These are phyloP conservation scores for Parazoanthus darwini DNA, from an alignment of 92 coral and sea anemone genomes.

Conservation along the genomic window DNA sequence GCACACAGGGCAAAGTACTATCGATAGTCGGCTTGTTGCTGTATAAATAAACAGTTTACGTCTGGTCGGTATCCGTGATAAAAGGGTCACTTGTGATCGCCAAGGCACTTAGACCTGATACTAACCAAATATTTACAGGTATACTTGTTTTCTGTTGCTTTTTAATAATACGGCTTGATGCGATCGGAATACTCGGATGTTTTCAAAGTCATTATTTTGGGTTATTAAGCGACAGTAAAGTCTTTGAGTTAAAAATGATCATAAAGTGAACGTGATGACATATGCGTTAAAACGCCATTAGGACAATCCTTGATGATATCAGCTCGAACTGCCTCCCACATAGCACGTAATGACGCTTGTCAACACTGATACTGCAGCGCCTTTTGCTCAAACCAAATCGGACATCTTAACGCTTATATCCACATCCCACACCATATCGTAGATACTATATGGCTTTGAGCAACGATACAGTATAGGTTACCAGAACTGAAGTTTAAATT, in stretches of 20 bases:
- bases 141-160: slow-evolving; percentile 2
- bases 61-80: background rate
- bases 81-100: background rate
- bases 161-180: background rate
- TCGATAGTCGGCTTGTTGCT: background rate
- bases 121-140: slow-evolving; percentile 24
- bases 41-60: background rate
- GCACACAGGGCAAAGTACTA: background rate
- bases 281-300: background rate
- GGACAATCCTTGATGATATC: background rate
- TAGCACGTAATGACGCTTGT: background rate
- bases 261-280: slow-evolving; percentile 11
- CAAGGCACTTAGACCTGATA: background rate
- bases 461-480: too few species aligned
- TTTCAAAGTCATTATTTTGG: slow-evolving; percentile 13
- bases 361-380: background rate
- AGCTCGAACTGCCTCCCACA: slow-evolving; percentile 18
- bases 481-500: too few species aligned
- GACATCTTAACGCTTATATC: too few species aligned
- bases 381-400: too few species aligned
- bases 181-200: slow-evolving; percentile 7
- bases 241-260: slow-evolving; percentile 19
- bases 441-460: too few species aligned
- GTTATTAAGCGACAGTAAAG: background rate
- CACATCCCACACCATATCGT: too few species aligned